Evolutionary conservation across 1,140 invertebrate genomes (phyloP).

Genomic region (Teleogryllus occipitalis): DNA sequence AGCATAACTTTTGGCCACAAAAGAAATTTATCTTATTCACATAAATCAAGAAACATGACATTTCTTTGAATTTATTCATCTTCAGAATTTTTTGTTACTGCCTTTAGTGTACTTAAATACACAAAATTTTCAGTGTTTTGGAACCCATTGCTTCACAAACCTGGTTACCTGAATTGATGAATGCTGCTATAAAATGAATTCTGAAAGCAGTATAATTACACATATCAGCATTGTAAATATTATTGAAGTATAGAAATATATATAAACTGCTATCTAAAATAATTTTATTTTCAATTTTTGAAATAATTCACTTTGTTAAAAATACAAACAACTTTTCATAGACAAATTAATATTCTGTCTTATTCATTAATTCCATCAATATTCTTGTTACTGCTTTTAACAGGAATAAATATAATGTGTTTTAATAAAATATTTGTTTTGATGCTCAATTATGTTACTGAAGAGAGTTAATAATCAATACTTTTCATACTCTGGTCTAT

Average conservation of each 20-base stretch:
- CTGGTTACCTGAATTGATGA: not conserved
- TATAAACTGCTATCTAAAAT: not conserved
- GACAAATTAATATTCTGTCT: not conserved
- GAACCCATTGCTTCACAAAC: not conserved
- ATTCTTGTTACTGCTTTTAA: not conserved
- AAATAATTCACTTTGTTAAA: not conserved
- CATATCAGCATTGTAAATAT: conserved; percentile 5
- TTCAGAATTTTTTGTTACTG: not conserved
- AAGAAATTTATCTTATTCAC: not conserved
- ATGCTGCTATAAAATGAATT: not conserved
- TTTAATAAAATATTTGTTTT: not conserved
- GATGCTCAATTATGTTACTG: not conserved
- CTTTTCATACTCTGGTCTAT: too few relatives aligned
- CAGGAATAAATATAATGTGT: not conserved
- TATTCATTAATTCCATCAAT: not conserved
- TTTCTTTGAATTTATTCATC: not conserved
- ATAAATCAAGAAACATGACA: not conserved
- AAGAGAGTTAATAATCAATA: not conserved
- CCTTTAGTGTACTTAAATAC: not conserved
- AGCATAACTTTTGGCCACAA: not conserved
- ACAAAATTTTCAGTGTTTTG: not conserved
- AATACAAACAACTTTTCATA: not conserved
- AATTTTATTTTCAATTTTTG: not conserved
- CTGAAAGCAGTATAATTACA: not conserved
- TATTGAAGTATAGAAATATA: not conserved